Conservation (phyloP, 2,113 vertebrate genomes). For the Phoenicopterus ruber region DNA sequence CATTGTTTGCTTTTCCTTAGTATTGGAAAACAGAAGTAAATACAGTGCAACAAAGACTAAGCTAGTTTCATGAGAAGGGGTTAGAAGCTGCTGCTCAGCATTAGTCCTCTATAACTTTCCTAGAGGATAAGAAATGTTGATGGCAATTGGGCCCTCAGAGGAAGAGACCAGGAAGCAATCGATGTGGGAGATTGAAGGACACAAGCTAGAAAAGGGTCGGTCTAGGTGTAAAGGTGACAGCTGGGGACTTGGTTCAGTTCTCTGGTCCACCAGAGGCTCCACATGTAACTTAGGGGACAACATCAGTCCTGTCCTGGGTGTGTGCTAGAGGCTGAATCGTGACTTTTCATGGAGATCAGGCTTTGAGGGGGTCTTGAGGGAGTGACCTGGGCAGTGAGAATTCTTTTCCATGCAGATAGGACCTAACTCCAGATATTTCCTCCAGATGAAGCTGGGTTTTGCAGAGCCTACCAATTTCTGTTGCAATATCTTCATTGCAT, state of each 20-base stretch:
- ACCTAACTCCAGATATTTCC: background rate
- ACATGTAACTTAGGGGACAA: accelerated
- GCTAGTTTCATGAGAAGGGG: background rate
- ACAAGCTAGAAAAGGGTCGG: background rate
- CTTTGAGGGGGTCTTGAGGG: background rate
- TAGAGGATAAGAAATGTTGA: background rate
- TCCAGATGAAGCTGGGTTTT: background rate
- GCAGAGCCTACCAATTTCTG: background rate
- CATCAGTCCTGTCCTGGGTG: background rate
- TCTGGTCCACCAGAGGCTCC: background rate
- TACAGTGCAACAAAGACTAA: conserved; percentile 3
- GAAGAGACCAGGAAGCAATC: background rate
- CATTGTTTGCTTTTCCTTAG: conserved; percentile 71
- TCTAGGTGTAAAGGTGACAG: background rate
- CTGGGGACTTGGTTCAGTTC: background rate
- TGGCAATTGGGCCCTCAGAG: background rate
- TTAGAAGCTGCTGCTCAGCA: background rate
- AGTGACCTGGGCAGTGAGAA: background rate
- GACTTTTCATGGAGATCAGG: background rate
- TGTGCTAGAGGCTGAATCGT: background rate
- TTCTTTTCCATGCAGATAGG: background rate
- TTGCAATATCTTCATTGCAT: background rate
- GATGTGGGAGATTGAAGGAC: background rate
- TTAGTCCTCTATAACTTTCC: background rate
- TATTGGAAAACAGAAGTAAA: conserved; percentile 29